These are phyloP conservation scores for Hydropsyche betteni DNA, from an alignment of 2,888 invertebrate genomes.

Conservation along the genomic window DNA sequence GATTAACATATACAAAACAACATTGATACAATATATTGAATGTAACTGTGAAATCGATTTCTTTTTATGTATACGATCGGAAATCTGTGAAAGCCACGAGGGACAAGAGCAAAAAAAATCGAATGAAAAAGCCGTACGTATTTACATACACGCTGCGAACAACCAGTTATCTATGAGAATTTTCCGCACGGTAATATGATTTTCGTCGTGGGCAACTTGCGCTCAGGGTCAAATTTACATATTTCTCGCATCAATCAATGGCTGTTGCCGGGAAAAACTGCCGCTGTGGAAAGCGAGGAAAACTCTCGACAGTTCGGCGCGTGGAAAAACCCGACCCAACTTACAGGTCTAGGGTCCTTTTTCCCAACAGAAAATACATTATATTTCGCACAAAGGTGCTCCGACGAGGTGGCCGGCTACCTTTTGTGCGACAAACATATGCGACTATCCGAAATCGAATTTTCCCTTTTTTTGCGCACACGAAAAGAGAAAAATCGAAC, in stretches of 20 bases:
- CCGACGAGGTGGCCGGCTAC: not conserved
- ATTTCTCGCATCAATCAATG: constrained; percentile 42
- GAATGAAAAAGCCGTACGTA: no score
- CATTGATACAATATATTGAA: no score
- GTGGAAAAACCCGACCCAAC: constrained; percentile 11
- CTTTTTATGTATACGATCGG: no score
- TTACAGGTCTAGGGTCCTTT: constrained; percentile 4
- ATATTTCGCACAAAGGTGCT: constrained; percentile 33
- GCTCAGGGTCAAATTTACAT: constrained; percentile 38
- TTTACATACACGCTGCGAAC: no score
- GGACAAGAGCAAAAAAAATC: no score
- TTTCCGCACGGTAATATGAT: constrained; percentile 34
- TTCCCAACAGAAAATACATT: constrained; percentile 18
- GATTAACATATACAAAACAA: no score
- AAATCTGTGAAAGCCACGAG: no score
- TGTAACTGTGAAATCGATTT: no score
- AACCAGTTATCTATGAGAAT: constrained; percentile 30
- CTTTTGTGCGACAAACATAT: constrained; percentile 5
- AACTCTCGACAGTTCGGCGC: not conserved
- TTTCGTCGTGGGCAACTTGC: constrained; percentile 31
- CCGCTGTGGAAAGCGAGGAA: not conserved
- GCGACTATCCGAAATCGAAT: not conserved
- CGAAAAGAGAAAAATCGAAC: no score
- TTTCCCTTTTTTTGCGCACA: no score
- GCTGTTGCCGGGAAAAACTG: constrained; percentile 24